Conservation (phyloP, 2,113 vertebrate species). For the Cyanistes caeruleus region DNA sequence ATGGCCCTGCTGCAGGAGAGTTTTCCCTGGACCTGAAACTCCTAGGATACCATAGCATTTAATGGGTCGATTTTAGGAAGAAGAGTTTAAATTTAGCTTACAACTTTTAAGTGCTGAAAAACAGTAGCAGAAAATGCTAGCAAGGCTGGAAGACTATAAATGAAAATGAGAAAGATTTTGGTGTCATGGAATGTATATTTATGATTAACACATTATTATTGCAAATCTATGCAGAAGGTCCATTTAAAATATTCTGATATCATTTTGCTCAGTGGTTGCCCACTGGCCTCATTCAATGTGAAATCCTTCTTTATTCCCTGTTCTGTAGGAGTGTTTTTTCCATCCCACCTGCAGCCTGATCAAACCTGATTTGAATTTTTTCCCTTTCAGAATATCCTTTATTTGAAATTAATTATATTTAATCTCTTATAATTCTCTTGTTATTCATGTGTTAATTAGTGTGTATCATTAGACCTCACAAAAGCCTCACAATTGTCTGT, state of each 20-base stretch:
- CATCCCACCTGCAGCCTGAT: not conserved
- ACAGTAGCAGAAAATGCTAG: not conserved
- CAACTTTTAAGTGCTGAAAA: not conserved
- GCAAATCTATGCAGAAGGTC: not conserved
- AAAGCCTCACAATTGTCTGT: not conserved
- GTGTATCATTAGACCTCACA: not conserved
- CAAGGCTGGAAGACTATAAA: not conserved
- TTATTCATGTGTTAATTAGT: slow-evolving; percentile 36
- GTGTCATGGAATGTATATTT: not conserved
- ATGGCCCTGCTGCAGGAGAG: not conserved
- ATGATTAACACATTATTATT: not conserved
- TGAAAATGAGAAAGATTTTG: not conserved
- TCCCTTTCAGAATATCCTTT: slow-evolving; percentile 6
- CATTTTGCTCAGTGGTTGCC: not conserved
- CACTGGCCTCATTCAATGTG: not conserved
- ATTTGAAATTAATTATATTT: slow-evolving; percentile 44
- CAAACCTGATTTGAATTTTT: not conserved
- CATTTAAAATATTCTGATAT: not conserved
- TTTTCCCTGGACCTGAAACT: not conserved
- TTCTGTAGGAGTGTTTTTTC: not conserved
- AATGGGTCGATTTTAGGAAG: not conserved
- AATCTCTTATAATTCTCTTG: slow-evolving; percentile 27
- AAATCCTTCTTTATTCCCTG: not conserved
- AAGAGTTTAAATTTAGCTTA: not conserved
- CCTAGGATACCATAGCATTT: not conserved